A percentile compares a stretch with the other conserved stretches of the same genome.
phyloP scores from a whole-genome alignment of 2,113 vertebrate species.

The Rhinoptilus africanus region DNA sequence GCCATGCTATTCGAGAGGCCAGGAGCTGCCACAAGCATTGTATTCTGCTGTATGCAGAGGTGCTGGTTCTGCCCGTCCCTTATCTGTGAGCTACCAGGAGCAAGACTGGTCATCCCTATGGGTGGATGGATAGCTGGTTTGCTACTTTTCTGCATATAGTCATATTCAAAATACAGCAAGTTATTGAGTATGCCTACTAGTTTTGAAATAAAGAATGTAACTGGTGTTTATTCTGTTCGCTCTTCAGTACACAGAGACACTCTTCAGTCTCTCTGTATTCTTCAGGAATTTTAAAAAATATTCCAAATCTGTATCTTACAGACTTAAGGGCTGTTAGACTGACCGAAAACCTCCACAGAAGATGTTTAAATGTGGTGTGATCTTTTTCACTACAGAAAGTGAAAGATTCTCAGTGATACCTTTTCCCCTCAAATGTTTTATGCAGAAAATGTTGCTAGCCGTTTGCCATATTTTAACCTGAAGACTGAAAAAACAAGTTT shows the following conservation, averaged over 20 bases:
- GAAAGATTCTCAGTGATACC: not conserved
- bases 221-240: not conserved
- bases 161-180: not conserved
- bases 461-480: not conserved
- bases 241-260: not conserved
- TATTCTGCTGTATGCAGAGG: not conserved
- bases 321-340: not conserved
- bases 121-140: not conserved
- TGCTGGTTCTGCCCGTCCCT: fast-evolving
- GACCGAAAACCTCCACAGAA: not conserved
- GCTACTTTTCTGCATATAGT: not conserved
- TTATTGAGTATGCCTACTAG: not conserved
- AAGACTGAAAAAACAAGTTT: not conserved
- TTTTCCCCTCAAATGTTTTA: not conserved
- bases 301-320: not conserved
- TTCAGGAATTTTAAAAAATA: not conserved
- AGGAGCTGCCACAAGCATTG: not conserved
- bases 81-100: not conserved
- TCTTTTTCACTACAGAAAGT: not conserved
- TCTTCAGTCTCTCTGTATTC: not conserved
- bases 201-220: not conserved
- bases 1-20: fast-evolving
- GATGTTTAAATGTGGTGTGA: not conserved
- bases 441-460: not conserved
- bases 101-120: not conserved